phyloP scores from a whole-genome alignment of 2,888 invertebrate genomes.

The Aspidiotus destructor region DNA sequence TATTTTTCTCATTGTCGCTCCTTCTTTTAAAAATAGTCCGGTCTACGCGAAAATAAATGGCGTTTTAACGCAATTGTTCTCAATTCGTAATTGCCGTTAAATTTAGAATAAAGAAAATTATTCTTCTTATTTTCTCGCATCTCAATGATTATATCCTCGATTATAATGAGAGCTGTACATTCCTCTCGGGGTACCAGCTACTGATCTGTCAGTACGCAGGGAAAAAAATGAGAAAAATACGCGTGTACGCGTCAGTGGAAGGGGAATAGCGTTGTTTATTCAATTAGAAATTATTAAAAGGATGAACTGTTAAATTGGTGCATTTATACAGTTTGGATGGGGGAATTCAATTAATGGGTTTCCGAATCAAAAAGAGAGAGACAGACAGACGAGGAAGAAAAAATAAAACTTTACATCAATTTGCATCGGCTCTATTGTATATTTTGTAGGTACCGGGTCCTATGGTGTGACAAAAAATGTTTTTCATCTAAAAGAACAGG shows the following conservation, averaged over 20 bases:
- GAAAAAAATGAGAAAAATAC: background rate
- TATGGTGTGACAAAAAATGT: no score
- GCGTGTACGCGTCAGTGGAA: background rate
- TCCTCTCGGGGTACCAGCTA: background rate
- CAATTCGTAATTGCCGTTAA: background rate
- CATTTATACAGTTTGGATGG: constrained; percentile 19
- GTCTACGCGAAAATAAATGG: no score
- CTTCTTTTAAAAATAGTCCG: no score
- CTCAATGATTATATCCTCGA: background rate
- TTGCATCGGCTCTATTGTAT: no score
- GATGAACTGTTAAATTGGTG: constrained; percentile 26
- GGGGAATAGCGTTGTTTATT: constrained; percentile 16
- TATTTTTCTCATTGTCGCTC: no score
- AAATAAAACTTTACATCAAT: no score
- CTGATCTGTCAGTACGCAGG: background rate
- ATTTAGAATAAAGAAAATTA: background rate
- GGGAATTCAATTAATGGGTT: constrained; percentile 19
- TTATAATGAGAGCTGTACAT: background rate
- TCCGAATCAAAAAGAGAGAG: constrained; percentile 1
- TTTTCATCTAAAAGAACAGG: no score
- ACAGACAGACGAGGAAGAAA: no score
- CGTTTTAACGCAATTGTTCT: no score
- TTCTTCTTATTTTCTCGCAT: background rate
- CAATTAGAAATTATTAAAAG: constrained; percentile 27
- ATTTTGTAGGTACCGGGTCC: no score